phyloP scores from a whole-genome alignment of 2,797 vertebrate genomes.

The Macropodus opercularis region DNA sequence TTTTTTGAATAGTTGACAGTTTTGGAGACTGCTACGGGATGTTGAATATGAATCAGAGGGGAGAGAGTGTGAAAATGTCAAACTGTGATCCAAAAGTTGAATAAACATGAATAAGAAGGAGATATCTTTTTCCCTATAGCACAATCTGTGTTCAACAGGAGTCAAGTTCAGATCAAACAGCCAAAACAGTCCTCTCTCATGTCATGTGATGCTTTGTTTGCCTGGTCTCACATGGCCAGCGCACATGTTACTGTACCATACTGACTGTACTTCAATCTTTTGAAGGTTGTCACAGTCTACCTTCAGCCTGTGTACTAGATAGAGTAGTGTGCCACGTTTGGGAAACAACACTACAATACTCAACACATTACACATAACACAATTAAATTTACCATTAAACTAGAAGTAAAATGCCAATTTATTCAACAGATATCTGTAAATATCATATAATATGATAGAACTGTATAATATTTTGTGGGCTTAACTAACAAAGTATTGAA shows the following conservation, averaged over 20 bases:
- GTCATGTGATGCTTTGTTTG: not conserved
- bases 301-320: no score
- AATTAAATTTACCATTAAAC: no score
- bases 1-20: not conserved
- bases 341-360: no score
- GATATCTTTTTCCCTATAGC: conserved; percentile 8
- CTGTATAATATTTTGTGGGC: not conserved
- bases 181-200: conserved; percentile 4
- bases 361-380: no score
- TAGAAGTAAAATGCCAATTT: no score
- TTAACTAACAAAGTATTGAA: not conserved
- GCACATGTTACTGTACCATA: not conserved
- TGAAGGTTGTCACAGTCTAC: no score
- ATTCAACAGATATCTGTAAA: no score
- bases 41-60: conserved; percentile 2
- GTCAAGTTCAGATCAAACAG: conserved; percentile 15
- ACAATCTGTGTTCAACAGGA: conserved; percentile 1
- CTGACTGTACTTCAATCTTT: no score
- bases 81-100: conserved; percentile 5
- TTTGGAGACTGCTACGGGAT: not conserved
- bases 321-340: no score
- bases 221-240: not conserved
- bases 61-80: conserved; percentile 18
- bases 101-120: conserved; percentile 1
- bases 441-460: no score